Evolutionary conservation across 2,113 vertebrate genomes (phyloP), one percentile per base, ranked within the genome.

Genomic region (Athene cunicularia): DNA sequence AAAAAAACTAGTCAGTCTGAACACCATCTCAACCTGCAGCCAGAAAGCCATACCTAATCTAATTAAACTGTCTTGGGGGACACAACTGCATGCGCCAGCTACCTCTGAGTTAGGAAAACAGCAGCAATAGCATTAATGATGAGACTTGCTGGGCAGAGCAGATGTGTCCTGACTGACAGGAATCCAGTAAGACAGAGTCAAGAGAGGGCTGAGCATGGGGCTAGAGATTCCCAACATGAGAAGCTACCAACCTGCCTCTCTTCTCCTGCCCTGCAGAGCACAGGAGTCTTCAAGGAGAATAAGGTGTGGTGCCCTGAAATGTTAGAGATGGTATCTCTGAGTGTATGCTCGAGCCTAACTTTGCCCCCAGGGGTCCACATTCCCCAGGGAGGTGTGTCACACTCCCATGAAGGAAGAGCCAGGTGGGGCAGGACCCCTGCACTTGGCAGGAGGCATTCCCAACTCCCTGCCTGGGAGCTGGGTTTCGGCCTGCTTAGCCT

Each of bases 61-160:
- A 77, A 56, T 56, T 55, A 35, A 73, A 59, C 16, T 62, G 33
- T 75, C 12, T n/a, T 19, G 22, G 4, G 18, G 89, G 30, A 67
- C 60, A 75, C 3, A 2, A 21, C n/a, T 32, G 49, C 27, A 27
- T 0, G 0, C 2, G 23, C 33, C 70, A 91, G 39, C 56, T 86
- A 17, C 30, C 35, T 81, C n/a, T 3, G 24, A 70, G 49, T 43
- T 22, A 15, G n/a, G 49, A 50, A 70, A 80, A 72, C 37, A 90
- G 27, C 45, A 73, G 20, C 28, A 89, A 14, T 24, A 81, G 30
- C 53, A 37, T 32, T 39, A 70, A n/a, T 16, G 5, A 71, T 26
- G 16, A 88, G 33, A 28, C 16, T 63, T 53, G 32, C 16, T n/a
- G 15, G 33, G 73, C 53, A 93, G n/a, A 81, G 47, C 16, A 72